Evolutionary conservation across 2,888 invertebrate species (phyloP).

Genomic region (Pyrrhia umbra): DNA sequence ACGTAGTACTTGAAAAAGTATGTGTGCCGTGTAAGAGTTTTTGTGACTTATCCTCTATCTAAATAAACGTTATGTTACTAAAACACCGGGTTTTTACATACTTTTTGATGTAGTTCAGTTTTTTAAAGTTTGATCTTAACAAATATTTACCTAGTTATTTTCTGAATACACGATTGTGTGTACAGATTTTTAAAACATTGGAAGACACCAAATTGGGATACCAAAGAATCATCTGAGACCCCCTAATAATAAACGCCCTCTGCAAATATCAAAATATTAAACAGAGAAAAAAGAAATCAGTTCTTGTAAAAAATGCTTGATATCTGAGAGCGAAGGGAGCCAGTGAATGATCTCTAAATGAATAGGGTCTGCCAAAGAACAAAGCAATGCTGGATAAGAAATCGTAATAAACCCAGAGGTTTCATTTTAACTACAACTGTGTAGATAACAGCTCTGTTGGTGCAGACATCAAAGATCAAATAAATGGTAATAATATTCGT

Average conservation of each 20-base stretch:
- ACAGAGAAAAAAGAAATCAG: slow-evolving; percentile 55
- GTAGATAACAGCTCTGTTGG: slow-evolving; percentile 64
- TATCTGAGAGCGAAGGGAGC: slow-evolving; percentile 54
- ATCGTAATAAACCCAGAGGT: slow-evolving; percentile 73
- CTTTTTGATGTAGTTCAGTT: too few relatives aligned
- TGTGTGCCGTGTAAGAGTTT: too few relatives aligned
- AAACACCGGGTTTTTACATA: too few relatives aligned
- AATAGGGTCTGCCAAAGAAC: slow-evolving; percentile 69
- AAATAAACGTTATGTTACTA: too few relatives aligned
- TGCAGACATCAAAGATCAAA: slow-evolving; percentile 37
- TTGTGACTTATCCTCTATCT: too few relatives aligned
- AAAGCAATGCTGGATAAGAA: slow-evolving; percentile 69
- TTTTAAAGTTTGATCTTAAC: too few relatives aligned
- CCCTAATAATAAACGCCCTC: slow-evolving; percentile 14
- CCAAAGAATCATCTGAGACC: background rate
- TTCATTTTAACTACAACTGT: slow-evolving; percentile 71
- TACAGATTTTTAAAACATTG: too few relatives aligned
- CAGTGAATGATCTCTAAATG: slow-evolving; percentile 63
- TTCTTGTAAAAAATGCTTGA: slow-evolving; percentile 60
- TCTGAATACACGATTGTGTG: too few relatives aligned
- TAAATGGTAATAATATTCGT: slow-evolving; percentile 11
- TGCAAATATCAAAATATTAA: slow-evolving; percentile 37
- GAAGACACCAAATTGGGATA: too few relatives aligned
- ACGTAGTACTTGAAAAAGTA: too few relatives aligned
- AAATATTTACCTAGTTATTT: too few relatives aligned